Evolutionary conservation across 2,113 vertebrate species (phyloP), one percentile per base, ranked within the genome.

Genomic region (Rhodinocichla rosea): DNA sequence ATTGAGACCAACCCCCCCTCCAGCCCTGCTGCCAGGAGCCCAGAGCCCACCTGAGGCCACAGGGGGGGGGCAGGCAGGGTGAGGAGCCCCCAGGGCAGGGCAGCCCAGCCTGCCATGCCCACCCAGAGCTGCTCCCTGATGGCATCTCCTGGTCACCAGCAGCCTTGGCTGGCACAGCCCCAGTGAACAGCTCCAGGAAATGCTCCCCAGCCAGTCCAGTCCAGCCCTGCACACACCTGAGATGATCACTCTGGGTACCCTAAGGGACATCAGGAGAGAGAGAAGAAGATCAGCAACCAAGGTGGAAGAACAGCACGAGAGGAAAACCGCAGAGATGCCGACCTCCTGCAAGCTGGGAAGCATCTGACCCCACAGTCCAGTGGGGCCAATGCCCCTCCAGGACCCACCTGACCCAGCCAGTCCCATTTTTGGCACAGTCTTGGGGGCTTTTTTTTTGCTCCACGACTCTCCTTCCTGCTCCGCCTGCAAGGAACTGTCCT

Each of bases 301-400:
- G 47, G 90, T 44, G 94, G 82, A 96, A 80, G 87, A 97, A 94
- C 97, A 98, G 96, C 97, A 97, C 97, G 97, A 97, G 86, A 90
- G 74, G 73, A 70, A 55, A 91, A 83, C 82, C 39, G 81, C 96
- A 97, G 96, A 97, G 71, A 90, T 55, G 83, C 59, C 30, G 2
- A 75, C 56, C 44, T 93, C 87, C 86, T 15, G 11, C 94, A 88
- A 88, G 74, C 74, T 44, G 35, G 80, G 50, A 50, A 44, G 26
- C 35, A 13, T 44, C 77, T 40, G 11, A 80, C 76, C 81, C 77
- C 69, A 23, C 24, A 12, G 28, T 1, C 19, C 49, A 30, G 28
- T 6, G 53, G 64, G 68, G 75, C 80, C 3, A 11, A 10, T 57
- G 52, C 83, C 60, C 75, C 64, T 26, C 60, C 80, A 33, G 83